Evolutionary conservation across 2,797 vertebrate genomes (phyloP).

Genomic region (Microctenopoma stevenorrisi): DNA sequence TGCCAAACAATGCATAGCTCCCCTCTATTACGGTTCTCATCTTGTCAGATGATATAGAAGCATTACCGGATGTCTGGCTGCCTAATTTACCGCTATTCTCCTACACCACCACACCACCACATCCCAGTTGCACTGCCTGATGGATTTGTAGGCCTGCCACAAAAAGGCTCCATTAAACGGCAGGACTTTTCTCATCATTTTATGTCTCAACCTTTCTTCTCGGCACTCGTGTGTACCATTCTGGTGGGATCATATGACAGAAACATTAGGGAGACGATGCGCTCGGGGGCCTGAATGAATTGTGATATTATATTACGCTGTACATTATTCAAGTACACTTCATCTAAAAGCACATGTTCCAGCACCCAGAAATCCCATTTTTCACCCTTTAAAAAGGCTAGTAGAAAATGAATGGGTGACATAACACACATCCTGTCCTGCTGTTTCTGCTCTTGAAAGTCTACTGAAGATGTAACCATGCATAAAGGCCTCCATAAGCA

Average conservation of each 20-base stretch:
- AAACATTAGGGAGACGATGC: conserved; percentile 39
- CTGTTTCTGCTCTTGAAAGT: conserved; percentile 17
- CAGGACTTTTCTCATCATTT: conserved; percentile 78
- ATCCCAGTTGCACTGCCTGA: conserved; percentile 64
- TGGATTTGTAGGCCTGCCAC: conserved; percentile 79
- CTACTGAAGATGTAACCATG: conserved; percentile 40
- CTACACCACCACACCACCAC: conserved; percentile 8
- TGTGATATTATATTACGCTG: neutral
- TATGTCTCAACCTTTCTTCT: conserved; percentile 43
- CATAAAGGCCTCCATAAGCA: conserved; percentile 58
- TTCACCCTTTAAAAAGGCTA: conserved; percentile 20
- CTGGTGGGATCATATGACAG: conserved; percentile 25
- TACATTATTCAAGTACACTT: neutral
- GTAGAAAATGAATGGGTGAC: conserved; percentile 49
- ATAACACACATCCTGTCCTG: conserved; percentile 37
- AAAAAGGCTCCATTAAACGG: conserved; percentile 82
- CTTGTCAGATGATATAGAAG: conserved; percentile 90
- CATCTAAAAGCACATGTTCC: conserved; percentile 40
- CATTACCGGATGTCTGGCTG: conserved; percentile 87
- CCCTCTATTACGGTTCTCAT: conserved; percentile 90
- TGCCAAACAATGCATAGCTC: conserved; percentile 89
- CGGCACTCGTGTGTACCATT: conserved; percentile 22
- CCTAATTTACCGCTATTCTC: conserved; percentile 84
- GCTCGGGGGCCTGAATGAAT: conserved; percentile 18
- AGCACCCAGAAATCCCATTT: conserved; percentile 40